Conservation (phyloP, 2,113 vertebrate species). For the Cromileptes altivelis region DNA sequence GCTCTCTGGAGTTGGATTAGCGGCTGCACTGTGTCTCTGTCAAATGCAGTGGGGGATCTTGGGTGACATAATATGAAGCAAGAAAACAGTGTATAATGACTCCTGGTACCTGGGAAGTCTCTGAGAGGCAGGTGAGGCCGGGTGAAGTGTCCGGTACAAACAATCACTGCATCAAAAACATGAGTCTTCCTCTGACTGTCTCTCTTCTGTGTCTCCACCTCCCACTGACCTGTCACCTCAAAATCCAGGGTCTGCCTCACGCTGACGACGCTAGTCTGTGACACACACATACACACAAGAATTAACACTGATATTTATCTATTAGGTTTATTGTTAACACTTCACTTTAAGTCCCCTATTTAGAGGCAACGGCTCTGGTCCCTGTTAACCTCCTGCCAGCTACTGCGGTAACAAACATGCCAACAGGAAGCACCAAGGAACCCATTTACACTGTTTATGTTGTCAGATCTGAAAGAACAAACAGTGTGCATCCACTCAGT, state of each 20-base stretch:
- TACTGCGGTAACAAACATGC: too few species aligned
- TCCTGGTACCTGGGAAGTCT: conserved; percentile 87
- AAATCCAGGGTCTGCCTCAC: conserved; percentile 85
- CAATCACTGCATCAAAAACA: conserved; percentile 90
- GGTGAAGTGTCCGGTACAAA: conserved; percentile 87
- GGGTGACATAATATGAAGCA: background rate
- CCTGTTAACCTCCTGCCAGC: too few species aligned
- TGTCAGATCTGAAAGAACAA: too few species aligned
- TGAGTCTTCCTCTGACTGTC: conserved; percentile 56
- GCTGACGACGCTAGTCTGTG: conserved; percentile 85
- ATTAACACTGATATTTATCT: background rate
- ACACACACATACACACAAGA: conserved; percentile 22
- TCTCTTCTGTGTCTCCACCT: conserved; percentile 83
- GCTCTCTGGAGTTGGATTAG: background rate
- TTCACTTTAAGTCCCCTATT: background rate
- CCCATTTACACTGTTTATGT: too few species aligned
- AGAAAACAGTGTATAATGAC: background rate
- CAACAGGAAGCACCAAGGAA: too few species aligned
- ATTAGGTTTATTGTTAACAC: background rate
- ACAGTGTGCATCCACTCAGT: too few species aligned
- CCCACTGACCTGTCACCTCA: conserved; percentile 87
- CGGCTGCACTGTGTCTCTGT: background rate
- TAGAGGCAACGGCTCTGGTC: too few species aligned
- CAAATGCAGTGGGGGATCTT: background rate
- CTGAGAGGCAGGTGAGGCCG: conserved; percentile 84